These are phyloP conservation scores for Gavialis gangeticus DNA, from an alignment of 2,113 vertebrate genomes.

Conservation along the genomic window DNA sequence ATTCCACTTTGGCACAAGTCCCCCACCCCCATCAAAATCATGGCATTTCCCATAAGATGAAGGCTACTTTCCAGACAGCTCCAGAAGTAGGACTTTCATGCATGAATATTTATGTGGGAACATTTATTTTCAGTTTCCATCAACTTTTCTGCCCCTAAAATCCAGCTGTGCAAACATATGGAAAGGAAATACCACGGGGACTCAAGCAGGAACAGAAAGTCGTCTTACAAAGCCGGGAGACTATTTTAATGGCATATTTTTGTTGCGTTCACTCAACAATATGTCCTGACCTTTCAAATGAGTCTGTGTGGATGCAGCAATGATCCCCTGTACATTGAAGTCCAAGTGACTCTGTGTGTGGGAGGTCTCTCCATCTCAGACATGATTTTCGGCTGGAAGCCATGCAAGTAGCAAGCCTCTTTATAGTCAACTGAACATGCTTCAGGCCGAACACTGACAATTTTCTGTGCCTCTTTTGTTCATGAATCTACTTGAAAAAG, in stretches of 20 bases:
- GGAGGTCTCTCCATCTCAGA: not conserved
- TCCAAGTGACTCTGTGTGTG: accelerated
- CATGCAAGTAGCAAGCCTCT: not conserved
- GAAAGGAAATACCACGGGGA: not conserved
- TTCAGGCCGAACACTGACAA: not conserved
- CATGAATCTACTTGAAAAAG: not conserved
- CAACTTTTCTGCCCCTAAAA: not conserved
- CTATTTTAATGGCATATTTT: not conserved
- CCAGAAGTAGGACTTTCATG: not conserved
- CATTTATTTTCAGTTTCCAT: not conserved
- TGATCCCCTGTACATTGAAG: not conserved
- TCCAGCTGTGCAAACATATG: not conserved
- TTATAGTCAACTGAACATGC: not conserved
- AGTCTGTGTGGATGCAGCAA: not conserved
- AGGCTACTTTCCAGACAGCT: not conserved
- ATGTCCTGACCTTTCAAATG: not conserved
- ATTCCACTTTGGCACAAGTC: not conserved
- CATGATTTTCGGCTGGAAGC: not conserved
- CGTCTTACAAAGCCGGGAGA: not conserved
- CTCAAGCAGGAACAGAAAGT: not conserved
- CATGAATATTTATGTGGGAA: not conserved
- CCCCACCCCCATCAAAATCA: not conserved
- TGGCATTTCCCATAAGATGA: too few species aligned
- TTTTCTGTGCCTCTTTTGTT: not conserved
- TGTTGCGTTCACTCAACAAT: not conserved